A percentile compares a stretch with the other conserved stretches of the same genome.
These are phyloP conservation scores for Cremastobaeus sp. DNA, from an alignment of 2,888 invertebrate species.

Conservation along the genomic window DNA sequence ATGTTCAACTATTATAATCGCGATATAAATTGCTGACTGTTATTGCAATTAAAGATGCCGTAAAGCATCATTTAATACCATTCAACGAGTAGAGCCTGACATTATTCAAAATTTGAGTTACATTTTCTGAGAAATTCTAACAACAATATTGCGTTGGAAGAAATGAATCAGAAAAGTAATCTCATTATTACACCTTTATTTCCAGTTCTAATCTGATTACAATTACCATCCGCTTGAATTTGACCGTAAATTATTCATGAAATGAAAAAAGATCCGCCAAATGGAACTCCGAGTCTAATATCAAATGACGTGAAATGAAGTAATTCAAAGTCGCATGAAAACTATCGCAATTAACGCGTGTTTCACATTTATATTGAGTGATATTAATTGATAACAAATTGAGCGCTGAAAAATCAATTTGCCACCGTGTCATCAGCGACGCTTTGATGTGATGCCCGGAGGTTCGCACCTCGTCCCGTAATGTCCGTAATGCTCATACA, in stretches of 20 bases:
- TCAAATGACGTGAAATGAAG: slow-evolving; percentile 17
- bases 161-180: too few species aligned
- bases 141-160: too few species aligned
- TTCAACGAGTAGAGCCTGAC: too few species aligned
- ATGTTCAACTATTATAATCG: neutral
- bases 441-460: slow-evolving; percentile 31
- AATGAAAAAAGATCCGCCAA: slow-evolving; percentile 10
- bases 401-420: slow-evolving; percentile 7
- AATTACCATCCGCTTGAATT: slow-evolving; percentile 18
- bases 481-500: slow-evolving; percentile 15
- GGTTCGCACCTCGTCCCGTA: slow-evolving; percentile 10
- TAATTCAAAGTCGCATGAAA: slow-evolving; percentile 6
- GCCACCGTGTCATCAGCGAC: slow-evolving; percentile 25
- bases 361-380: slow-evolving; percentile 8
- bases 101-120: too few species aligned
- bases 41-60: too few species aligned
- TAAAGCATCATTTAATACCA: neutral
- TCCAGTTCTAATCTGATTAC: slow-evolving; percentile 3
- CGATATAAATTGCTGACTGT: too few species aligned
- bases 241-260: slow-evolving; percentile 13
- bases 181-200: slow-evolving; percentile 6
- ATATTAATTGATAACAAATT: slow-evolving; percentile 9
- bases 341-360: slow-evolving; percentile 6
- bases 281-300: slow-evolving; percentile 8
- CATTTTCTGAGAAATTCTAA: too few species aligned